These are phyloP conservation scores for Priapulus caudatus DNA, from an alignment of 2,888 invertebrate species.

Conservation along the genomic window DNA sequence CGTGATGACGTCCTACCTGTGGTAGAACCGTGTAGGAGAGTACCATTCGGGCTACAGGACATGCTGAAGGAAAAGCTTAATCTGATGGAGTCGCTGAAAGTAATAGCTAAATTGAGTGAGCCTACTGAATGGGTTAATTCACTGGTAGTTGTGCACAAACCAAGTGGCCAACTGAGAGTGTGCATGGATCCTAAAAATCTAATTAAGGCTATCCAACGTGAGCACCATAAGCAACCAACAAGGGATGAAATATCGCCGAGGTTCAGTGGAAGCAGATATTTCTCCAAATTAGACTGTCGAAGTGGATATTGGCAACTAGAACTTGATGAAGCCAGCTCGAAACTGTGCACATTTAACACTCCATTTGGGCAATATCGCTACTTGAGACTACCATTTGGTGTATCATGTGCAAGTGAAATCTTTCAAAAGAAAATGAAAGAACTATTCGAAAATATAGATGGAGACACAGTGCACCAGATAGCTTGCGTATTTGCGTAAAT, in stretches of 20 bases:
- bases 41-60: slow-evolving; percentile 16
- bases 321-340: slow-evolving; percentile 15
- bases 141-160: slow-evolving; percentile 9
- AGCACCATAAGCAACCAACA: slow-evolving; percentile 21
- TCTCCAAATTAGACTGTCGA: slow-evolving; percentile 20
- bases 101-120: slow-evolving; percentile 10
- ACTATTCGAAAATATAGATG: slow-evolving; percentile 15
- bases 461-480: too few species aligned
- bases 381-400: slow-evolving; percentile 17
- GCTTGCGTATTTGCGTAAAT: too few species aligned
- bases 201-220: slow-evolving; percentile 19
- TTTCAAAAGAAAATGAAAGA: slow-evolving; percentile 14
- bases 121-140: slow-evolving; percentile 12
- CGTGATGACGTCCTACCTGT: slow-evolving; percentile 13
- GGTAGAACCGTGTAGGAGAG: slow-evolving; percentile 17
- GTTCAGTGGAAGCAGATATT: slow-evolving; percentile 17
- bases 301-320: slow-evolving; percentile 21
- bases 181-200: slow-evolving; percentile 21
- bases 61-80: slow-evolving; percentile 7
- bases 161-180: slow-evolving; percentile 5
- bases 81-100: not conserved
- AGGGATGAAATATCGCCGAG: slow-evolving; percentile 20
- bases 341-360: slow-evolving; percentile 18
- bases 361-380: slow-evolving; percentile 19
- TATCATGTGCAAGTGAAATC: slow-evolving; percentile 17